Percentiles rank a stretch among this genome's conserved stretches.
Evolutionary conservation across 2,113 vertebrate species (phyloP).

Genomic region (Propithecus coquereli): DNA sequence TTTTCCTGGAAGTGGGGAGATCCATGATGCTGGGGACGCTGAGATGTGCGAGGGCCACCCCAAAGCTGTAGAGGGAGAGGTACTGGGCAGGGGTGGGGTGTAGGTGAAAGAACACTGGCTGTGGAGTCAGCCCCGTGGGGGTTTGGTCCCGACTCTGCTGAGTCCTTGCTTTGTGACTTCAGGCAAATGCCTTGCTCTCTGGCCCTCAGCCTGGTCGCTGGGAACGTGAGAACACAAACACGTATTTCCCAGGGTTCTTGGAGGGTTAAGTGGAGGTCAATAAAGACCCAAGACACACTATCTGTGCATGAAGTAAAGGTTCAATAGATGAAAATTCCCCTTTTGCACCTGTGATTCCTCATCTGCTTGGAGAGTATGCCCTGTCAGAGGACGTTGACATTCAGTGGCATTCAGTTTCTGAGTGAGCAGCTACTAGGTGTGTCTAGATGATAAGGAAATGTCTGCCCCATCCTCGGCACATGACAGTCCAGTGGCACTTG

Average conservation of each 20-base stretch:
- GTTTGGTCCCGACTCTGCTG: not conserved
- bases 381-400: not conserved
- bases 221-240: not conserved
- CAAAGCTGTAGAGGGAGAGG: not conserved
- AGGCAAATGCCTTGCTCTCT: not conserved
- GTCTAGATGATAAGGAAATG: not conserved
- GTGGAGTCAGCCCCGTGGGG: not conserved
- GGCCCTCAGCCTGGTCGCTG: not conserved
- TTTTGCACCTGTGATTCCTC: not conserved
- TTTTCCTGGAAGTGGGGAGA: not conserved
- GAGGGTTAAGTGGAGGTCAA: not conserved
- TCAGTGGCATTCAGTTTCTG: not conserved
- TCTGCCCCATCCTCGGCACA: not conserved
- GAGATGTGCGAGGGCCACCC: not conserved
- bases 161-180: not conserved
- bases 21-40: not conserved
- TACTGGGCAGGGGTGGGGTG: not conserved
- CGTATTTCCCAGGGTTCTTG: not conserved
- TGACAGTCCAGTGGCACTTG: not conserved
- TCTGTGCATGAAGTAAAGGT: not conserved
- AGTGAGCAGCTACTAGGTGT: not conserved
- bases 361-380: not conserved
- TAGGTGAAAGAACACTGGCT: fast-evolving
- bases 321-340: not conserved
- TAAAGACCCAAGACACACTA: not conserved